phyloP scores from a whole-genome alignment of 2,113 vertebrate genomes.

The Nesoenas mayeri region DNA sequence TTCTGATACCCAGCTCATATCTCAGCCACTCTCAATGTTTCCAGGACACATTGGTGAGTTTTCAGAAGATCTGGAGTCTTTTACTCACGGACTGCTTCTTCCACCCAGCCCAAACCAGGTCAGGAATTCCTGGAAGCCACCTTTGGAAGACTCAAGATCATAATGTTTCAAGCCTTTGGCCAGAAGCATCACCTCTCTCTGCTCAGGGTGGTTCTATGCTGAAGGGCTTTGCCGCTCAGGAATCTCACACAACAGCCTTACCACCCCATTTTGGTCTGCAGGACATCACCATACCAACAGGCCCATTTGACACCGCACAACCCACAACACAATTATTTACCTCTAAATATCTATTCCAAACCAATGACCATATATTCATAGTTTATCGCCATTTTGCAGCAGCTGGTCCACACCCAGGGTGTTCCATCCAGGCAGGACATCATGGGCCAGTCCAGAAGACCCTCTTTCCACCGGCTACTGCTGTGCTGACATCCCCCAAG shows the following conservation, averaged over 20 bases:
- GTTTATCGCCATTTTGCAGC: background rate
- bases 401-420: background rate
- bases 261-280: background rate
- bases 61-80: background rate
- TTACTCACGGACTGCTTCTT: background rate
- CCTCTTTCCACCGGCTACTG: background rate
- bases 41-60: background rate
- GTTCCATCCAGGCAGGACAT: background rate
- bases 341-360: background rate
- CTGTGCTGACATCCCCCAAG: background rate
- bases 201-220: background rate
- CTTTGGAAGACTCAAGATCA: background rate
- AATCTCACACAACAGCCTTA: background rate
- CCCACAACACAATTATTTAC: fast-evolving
- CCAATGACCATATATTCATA: background rate
- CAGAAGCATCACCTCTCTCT: background rate
- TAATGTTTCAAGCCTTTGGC: background rate
- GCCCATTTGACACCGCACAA: background rate
- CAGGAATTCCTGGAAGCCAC: background rate
- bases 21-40: background rate
- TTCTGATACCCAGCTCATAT: background rate
- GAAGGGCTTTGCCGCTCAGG: background rate
- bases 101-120: background rate
- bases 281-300: background rate
- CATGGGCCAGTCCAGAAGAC: background rate